These are phyloP conservation scores for Tenthredo amoena DNA, from an alignment of 2,888 invertebrate species.

Conservation along the genomic window DNA sequence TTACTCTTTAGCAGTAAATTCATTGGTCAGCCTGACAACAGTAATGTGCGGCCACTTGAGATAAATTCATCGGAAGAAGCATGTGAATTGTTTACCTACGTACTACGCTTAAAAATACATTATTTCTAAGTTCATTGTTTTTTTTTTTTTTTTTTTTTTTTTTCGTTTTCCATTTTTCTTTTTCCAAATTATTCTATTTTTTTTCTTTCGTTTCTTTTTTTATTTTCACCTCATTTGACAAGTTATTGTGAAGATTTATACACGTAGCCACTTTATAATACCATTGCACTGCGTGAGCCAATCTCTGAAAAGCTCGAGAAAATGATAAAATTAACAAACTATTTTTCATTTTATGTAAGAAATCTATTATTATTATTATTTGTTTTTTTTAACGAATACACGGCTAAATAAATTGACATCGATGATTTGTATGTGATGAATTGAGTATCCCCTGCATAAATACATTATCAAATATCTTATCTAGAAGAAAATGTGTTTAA, in stretches of 20 bases:
- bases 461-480: background rate
- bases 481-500: background rate
- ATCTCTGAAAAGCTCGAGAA: background rate
- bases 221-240: constrained; percentile 31
- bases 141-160: background rate
- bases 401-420: background rate
- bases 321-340: background rate
- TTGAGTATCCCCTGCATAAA: background rate
- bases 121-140: constrained; percentile 33
- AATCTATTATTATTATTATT: background rate
- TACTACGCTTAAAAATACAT: constrained; percentile 26
- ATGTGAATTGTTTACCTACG: constrained; percentile 26
- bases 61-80: constrained; percentile 39
- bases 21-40: constrained; percentile 23
- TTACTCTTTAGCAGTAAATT: background rate
- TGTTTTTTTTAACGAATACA: background rate
- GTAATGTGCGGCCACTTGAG: background rate
- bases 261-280: constrained; percentile 31
- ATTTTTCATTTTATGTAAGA: background rate
- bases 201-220: background rate
- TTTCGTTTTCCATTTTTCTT: background rate
- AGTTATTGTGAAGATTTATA: constrained; percentile 22
- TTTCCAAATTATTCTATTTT: constrained; percentile 1
- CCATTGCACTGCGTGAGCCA: constrained; percentile 8
- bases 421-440: background rate